Conservation (phyloP, 2,113 vertebrate genomes). For the Archilochus colubris region DNA sequence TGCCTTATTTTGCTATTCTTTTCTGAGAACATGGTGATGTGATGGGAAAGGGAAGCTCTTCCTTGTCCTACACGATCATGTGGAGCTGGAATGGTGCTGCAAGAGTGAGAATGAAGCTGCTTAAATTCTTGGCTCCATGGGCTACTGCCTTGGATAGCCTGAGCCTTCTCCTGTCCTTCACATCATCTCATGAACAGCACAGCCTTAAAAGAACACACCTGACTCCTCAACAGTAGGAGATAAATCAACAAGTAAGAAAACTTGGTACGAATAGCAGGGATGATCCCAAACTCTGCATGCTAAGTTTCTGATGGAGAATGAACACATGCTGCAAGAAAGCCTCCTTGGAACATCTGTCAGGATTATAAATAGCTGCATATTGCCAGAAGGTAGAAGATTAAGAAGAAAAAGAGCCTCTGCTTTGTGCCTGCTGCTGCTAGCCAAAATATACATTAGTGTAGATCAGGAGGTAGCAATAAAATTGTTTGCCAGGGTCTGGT, state of each 20-base stretch:
- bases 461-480: not conserved
- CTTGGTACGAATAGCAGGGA: not conserved
- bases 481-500: not conserved
- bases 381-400: not conserved
- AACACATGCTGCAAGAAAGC: not conserved
- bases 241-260: not conserved
- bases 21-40: not conserved
- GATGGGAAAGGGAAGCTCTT: not conserved
- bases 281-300: not conserved
- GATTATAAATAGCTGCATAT: not conserved
- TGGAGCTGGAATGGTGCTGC: not conserved
- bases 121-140: not conserved
- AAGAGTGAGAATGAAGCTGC: not conserved
- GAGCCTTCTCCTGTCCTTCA: not conserved
- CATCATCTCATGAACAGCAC: not conserved
- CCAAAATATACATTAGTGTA: not conserved
- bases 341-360: slow-evolving; percentile 11
- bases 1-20: not conserved
- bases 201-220: not conserved
- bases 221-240: not conserved
- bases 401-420: not conserved
- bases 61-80: not conserved
- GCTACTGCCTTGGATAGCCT: not conserved
- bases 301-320: not conserved
- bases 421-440: not conserved